A percentile compares a stretch with the other conserved stretches of the same genome.
Conservation (phyloP, 2,113 vertebrate species). For the Tetraodon nigroviridis region DNA sequence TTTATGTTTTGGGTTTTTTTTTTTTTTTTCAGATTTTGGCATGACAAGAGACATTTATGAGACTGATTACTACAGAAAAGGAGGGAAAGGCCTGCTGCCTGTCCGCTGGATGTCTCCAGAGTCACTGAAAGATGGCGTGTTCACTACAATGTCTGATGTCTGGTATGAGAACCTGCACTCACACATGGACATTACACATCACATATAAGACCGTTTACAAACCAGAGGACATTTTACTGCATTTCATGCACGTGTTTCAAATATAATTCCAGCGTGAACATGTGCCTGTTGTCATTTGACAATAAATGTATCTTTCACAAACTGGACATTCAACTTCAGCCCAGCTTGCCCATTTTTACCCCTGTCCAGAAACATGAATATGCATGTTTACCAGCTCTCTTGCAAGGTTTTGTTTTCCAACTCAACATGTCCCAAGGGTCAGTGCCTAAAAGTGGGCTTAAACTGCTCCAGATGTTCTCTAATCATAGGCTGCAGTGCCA, state of each 20-base stretch:
- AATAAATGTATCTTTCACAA: no score
- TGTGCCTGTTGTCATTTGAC: conserved; percentile 6
- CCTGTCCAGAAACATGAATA: conserved; percentile 14
- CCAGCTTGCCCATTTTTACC: conserved; percentile 15
- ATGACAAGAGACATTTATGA: conserved; percentile 99
- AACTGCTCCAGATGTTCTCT: conserved; percentile 73
- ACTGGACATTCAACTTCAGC: conserved; percentile 5
- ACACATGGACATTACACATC: conserved; percentile 2
- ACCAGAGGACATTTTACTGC: conserved; percentile 22
- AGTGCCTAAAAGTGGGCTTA: conserved; percentile 52
- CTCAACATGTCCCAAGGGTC: conserved; percentile 59
- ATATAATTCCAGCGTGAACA: conserved; percentile 12
- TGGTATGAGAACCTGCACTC: conserved; percentile 77
- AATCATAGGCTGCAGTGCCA: conserved; percentile 62
- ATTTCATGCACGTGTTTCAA: conserved; percentile 10
- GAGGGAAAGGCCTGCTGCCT: conserved; percentile 93
- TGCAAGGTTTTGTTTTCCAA: conserved; percentile 58
- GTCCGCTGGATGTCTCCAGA: conserved; percentile 99
- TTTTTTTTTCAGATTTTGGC: conserved; percentile 83
- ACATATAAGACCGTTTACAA: conserved; percentile 15
- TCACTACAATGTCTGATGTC: conserved; percentile 97
- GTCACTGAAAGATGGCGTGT: conserved; percentile 96
- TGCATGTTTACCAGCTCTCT: conserved; percentile 51
- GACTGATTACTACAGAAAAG: conserved; percentile 98
- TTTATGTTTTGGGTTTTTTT: not conserved